These are phyloP conservation scores for Myrmecophaga tridactyla DNA, from an alignment of 2,113 vertebrate species.

Conservation along the genomic window DNA sequence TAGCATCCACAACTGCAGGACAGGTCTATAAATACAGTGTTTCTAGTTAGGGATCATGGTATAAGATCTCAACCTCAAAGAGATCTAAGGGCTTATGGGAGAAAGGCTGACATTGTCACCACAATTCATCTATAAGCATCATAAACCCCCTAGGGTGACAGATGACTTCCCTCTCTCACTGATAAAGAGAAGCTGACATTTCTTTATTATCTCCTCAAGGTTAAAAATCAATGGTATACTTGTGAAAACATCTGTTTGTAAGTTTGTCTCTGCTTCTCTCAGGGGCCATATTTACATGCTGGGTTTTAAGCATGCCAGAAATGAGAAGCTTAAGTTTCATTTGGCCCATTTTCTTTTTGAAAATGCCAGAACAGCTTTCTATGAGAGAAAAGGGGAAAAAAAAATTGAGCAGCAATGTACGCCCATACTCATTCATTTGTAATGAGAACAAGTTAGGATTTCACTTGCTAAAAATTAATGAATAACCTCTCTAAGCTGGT, in stretches of 20 bases:
- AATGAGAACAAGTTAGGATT: conserved; percentile 45
- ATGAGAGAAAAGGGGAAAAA: not conserved
- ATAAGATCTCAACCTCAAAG: conserved; percentile 43
- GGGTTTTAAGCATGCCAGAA: conserved; percentile 59
- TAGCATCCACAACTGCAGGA: not conserved
- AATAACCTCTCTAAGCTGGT: conserved; percentile 34
- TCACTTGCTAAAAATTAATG: conserved; percentile 53
- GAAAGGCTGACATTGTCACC: conserved; percentile 41
- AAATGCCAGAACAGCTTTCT: not conserved
- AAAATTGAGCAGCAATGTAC: not conserved
- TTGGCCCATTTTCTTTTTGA: conserved; percentile 60
- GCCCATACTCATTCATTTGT: conserved; percentile 30
- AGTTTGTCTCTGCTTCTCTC: conserved; percentile 33
- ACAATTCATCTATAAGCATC: conserved; percentile 51
- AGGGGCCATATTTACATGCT: conserved; percentile 57
- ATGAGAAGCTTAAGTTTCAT: conserved; percentile 38
- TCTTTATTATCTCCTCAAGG: conserved; percentile 70
- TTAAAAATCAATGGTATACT: conserved; percentile 76
- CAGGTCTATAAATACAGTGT: conserved; percentile 31
- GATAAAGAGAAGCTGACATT: conserved; percentile 70
- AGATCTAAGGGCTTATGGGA: conserved; percentile 62
- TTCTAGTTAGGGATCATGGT: conserved; percentile 22
- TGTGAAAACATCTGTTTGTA: conserved; percentile 73
- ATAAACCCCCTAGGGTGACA: conserved; percentile 66
- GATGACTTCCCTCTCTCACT: conserved; percentile 67